Percentiles rank a stretch among this genome's conserved stretches.
These are phyloP conservation scores for Drosophila aldrichi DNA, from an alignment of 2,888 invertebrate species.

Conservation along the genomic window DNA sequence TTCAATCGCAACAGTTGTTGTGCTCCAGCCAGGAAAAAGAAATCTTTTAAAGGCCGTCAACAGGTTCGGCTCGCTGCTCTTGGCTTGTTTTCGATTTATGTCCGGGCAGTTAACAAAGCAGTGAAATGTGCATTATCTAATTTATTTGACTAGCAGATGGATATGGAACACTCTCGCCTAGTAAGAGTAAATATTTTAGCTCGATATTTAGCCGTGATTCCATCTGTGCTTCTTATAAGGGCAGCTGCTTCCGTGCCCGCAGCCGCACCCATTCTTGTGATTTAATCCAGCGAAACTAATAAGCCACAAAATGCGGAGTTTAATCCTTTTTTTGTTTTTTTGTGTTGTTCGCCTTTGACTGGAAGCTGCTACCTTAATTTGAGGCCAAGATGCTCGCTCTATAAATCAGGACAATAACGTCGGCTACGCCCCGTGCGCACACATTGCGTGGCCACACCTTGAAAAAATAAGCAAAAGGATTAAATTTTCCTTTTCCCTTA, in stretches of 20 bases:
- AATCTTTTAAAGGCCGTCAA: slow-evolving; percentile 62
- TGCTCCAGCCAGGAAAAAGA: slow-evolving; percentile 58
- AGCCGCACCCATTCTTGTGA: slow-evolving; percentile 58
- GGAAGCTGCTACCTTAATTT: slow-evolving; percentile 44
- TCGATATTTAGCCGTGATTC: not conserved
- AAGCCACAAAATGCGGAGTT: slow-evolving; percentile 67
- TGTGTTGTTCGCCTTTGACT: slow-evolving; percentile 21
- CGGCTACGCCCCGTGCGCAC: slow-evolving; percentile 47
- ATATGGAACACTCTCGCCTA: not conserved
- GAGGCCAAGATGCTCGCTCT: slow-evolving; percentile 40
- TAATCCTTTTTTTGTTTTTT: slow-evolving; percentile 60
- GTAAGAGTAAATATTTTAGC: not conserved
- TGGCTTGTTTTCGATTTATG: slow-evolving; percentile 15
- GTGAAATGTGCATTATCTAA: slow-evolving; percentile 21
- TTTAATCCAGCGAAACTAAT: slow-evolving; percentile 79
- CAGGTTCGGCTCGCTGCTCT: slow-evolving; percentile 54
- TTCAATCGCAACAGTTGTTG: slow-evolving; percentile 49
- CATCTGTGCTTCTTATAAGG: slow-evolving; percentile 16
- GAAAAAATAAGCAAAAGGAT: slow-evolving; percentile 81
- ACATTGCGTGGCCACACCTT: slow-evolving; percentile 77
- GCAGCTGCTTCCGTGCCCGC: slow-evolving; percentile 72
- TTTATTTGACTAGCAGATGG: slow-evolving; percentile 15
- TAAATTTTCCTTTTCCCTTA: slow-evolving; percentile 56
- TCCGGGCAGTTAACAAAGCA: slow-evolving; percentile 14
- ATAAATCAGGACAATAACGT: slow-evolving; percentile 69